Evolutionary conservation across 2,888 invertebrate species (phyloP).

Genomic region (Uloborus plumipes): DNA sequence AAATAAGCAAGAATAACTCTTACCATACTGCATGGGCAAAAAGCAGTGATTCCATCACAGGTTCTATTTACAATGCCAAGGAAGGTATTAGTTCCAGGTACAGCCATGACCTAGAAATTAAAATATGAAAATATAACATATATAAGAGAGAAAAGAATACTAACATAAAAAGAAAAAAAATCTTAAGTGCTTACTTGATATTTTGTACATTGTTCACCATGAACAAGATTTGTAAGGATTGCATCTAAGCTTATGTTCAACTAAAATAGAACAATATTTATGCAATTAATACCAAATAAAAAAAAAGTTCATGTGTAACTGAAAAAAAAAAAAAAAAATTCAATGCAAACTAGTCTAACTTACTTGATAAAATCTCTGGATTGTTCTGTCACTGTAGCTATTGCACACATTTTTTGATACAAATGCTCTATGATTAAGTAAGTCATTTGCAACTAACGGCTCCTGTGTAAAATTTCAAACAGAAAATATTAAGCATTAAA

Average conservation of each 20-base stretch:
- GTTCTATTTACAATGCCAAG: constrained; percentile 90
- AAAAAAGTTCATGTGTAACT: too few species aligned
- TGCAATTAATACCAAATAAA: neutral
- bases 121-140: neutral
- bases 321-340: neutral
- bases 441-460: constrained; percentile 89
- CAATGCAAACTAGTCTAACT: constrained; percentile 38
- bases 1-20: constrained; percentile 62
- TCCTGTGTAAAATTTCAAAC: constrained; percentile 73
- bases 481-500: too few species aligned
- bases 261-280: constrained; percentile 69
- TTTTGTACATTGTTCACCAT: constrained; percentile 88
- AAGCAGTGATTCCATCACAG: constrained; percentile 83
- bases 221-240: constrained; percentile 85
- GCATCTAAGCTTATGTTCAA: constrained; percentile 85
- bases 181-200: constrained; percentile 78
- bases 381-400: constrained; percentile 86
- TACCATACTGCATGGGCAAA: constrained; percentile 93
- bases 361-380: constrained; percentile 79
- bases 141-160: neutral
- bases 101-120: constrained; percentile 73
- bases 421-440: constrained; percentile 86
- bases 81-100: constrained; percentile 89
- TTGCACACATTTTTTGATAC: constrained; percentile 88
- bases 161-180: neutral